Base-by-base conservation (phyloP, 2,888 invertebrate genomes). In the Drosophila pseudotalamancana region DNA sequence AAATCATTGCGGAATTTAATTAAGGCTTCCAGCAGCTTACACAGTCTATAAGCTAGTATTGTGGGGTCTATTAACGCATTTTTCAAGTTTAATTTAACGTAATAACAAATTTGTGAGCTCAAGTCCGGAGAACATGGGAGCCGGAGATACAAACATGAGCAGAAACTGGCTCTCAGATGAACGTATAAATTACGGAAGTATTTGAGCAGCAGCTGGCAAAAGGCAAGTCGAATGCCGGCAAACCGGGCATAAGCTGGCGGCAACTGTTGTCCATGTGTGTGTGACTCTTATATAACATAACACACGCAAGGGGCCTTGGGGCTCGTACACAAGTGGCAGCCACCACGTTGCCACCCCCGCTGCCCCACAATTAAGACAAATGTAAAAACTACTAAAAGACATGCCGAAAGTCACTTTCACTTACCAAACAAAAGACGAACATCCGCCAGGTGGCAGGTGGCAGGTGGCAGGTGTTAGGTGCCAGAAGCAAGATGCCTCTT, bases 51-150 rank as follows among this genome's bases (percentile, higher is more conserved):
- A 63, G 69, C 61, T 35, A 61, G 48, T 14, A n/a, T n/a, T n/a
- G 18, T 8, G 27, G 31, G 23, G 62, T 39, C 71, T 75, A 78
- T 81, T 81, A 81, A 74, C 87, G 81, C 82, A 81, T 85, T 81
- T 81, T 81, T 81, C 87, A 78, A 81, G 81, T 85, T 87, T 85
- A 85, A 81, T 87, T 87, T 75, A 81, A 81, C 78, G 75, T 72
- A 63, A 69, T 81, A 78, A 85, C 61, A 69, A 77, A 78, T 87
- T 84, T 81, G 65, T 55, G 35, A 61, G 62, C 43, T 43, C 29
- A 29, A 45, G 14, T 21, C 19, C n/a, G n/a, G 25, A 27, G 21
- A 12, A 29, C 8, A 18, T 14, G 35, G 4, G 9, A 5, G 6
- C 11, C 32, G 4, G 34, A 43, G 23, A 18, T 29, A 35, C 18